These are phyloP conservation scores for Agraylea sexmaculata DNA, from an alignment of 1,140 invertebrate genomes.

Conservation along the genomic window DNA sequence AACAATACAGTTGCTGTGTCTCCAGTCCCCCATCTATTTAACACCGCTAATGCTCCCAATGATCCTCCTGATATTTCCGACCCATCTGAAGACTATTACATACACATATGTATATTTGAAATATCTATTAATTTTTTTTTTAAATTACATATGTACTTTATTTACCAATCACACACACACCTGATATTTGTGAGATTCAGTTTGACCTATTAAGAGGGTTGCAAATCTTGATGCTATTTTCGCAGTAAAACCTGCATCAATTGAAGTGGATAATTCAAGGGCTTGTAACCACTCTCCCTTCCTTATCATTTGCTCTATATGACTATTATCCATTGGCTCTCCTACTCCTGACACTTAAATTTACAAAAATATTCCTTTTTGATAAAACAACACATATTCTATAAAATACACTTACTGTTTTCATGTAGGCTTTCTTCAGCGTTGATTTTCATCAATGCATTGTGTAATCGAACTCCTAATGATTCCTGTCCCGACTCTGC, in stretches of 20 bases:
- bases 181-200: constrained; percentile 15
- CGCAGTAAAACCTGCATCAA: constrained; percentile 8
- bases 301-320: constrained; percentile 16
- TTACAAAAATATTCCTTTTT: not conserved
- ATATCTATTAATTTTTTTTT: too few relatives aligned
- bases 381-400: not conserved
- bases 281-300: constrained; percentile 18
- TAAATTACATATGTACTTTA: too few relatives aligned
- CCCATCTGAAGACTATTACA: too few relatives aligned
- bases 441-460: constrained; percentile 14
- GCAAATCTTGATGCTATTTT: constrained; percentile 16
- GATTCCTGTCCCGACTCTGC: constrained; percentile 19
- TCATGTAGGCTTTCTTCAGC: constrained; percentile 6
- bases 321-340: constrained; percentile 12
- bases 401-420: constrained; percentile 8
- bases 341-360: constrained; percentile 3
- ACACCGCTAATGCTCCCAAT: too few relatives aligned
- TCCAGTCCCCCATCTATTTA: too few relatives aligned
- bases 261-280: constrained; percentile 15
- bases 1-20: too few relatives aligned
- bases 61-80: too few relatives aligned
- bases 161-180: too few relatives aligned
- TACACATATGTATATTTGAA: too few relatives aligned
- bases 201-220: constrained; percentile 14
- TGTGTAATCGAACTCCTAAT: constrained; percentile 13